Conservation (phyloP, 2,797 vertebrate species). For the Pangasius krempfi region DNA sequence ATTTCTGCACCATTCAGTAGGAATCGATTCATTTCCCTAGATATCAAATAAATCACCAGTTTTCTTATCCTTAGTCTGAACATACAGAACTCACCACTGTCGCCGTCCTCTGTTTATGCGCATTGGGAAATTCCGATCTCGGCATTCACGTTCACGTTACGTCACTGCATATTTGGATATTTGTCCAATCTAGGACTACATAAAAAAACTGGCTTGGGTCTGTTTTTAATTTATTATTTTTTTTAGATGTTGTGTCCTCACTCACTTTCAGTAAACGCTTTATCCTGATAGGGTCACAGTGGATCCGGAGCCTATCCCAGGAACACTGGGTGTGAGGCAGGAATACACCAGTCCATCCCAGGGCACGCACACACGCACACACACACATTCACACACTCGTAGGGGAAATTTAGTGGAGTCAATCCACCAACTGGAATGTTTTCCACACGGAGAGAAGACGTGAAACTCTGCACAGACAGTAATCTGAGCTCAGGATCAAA, state of each 20-base stretch:
- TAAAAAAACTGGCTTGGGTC: background rate
- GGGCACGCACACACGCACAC: background rate
- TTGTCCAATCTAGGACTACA: background rate
- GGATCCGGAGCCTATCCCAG: background rate
- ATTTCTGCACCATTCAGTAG: background rate
- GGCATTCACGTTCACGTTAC: background rate
- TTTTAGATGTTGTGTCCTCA: too few relatives aligned
- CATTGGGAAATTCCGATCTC: too few relatives aligned
- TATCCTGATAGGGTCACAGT: background rate
- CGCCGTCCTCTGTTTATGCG: too few relatives aligned
- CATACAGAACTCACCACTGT: too few relatives aligned
- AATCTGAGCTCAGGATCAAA: constrained; percentile 11
- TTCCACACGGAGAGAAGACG: background rate
- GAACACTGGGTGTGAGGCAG: background rate
- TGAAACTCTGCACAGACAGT: background rate
- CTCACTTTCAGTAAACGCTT: background rate
- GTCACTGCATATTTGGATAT: background rate
- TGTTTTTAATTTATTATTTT: too few relatives aligned
- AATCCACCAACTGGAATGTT: background rate
- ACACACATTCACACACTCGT: background rate
- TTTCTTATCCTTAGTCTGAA: too few relatives aligned
- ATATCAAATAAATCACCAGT: background rate
- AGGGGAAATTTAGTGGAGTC: background rate
- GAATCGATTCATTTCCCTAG: background rate
- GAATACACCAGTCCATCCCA: background rate